Evolutionary conservation across 2,888 invertebrate genomes (phyloP).

Genomic region (Thymelicus acteon): DNA sequence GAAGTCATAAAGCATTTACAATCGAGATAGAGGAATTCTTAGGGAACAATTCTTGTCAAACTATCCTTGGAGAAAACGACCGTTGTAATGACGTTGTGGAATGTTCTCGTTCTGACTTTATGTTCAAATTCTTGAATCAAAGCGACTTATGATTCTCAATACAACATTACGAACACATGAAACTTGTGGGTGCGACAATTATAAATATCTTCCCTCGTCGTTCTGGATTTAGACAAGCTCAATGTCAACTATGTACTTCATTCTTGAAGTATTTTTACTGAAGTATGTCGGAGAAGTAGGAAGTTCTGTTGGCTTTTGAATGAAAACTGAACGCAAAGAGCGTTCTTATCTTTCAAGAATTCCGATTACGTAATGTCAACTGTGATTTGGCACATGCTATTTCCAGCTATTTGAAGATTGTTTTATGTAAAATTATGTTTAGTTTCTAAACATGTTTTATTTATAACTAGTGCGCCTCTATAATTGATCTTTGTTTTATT

Average conservation of each 20-base stretch:
- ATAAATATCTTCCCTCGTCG: conserved; percentile 74
- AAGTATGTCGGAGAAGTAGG: conserved; percentile 36
- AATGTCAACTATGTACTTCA: conserved; percentile 72
- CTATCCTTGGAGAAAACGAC: conserved; percentile 20
- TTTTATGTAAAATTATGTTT: too few relatives aligned
- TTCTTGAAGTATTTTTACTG: conserved; percentile 61
- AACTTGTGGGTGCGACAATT: conserved; percentile 66
- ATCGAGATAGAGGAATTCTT: conserved; percentile 28
- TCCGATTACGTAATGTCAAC: background rate
- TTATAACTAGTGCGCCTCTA: too few relatives aligned
- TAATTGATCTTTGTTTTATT: too few relatives aligned
- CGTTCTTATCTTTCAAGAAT: conserved; percentile 17
- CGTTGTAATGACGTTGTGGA: conserved; percentile 27
- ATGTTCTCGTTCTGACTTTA: conserved; percentile 30
- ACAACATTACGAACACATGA: background rate
- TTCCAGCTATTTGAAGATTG: background rate
- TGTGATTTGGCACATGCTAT: conserved; percentile 5
- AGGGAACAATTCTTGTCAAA: conserved; percentile 31
- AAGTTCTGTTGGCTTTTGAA: conserved; percentile 17
- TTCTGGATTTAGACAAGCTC: conserved; percentile 66
- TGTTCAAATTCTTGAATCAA: conserved; percentile 20
- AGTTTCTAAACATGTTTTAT: too few relatives aligned
- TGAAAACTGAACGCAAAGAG: conserved; percentile 19
- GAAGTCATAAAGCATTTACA: conserved; percentile 25
- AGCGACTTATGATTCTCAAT: background rate